A percentile compares a stretch with the other conserved stretches of the same genome.
Evolutionary conservation across 2,888 invertebrate species (phyloP).

Genomic region (Apodemia duryi): DNA sequence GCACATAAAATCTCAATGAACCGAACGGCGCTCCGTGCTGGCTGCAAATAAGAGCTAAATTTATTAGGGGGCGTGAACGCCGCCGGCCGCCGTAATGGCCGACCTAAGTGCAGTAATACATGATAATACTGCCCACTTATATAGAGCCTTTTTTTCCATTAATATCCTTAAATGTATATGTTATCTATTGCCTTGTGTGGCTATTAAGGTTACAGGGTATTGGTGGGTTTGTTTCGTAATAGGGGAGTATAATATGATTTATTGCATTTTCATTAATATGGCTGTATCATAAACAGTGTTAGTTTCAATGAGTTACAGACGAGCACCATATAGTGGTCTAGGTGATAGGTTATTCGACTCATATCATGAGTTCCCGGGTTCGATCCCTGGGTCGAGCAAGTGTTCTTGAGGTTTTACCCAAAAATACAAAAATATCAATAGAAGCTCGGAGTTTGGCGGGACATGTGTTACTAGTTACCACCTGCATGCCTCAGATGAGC

Average conservation of each 20-base stretch:
- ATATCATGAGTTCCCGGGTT: no score
- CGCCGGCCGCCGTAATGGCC: conserved; percentile 42
- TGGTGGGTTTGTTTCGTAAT: conserved; percentile 6
- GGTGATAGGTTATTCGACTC: no score
- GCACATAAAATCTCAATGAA: conserved; percentile 15
- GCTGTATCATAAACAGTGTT: no score
- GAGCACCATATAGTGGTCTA: no score
- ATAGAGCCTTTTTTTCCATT: conserved; percentile 19
- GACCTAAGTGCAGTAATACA: conserved; percentile 34
- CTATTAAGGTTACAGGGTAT: conserved; percentile 14
- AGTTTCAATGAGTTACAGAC: background rate
- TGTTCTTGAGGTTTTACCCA: no score
- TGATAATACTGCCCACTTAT: conserved; percentile 36
- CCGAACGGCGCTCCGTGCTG: conserved; percentile 29
- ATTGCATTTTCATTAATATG: background rate
- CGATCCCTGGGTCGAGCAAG: no score
- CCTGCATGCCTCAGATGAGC: no score
- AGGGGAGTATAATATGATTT: background rate
- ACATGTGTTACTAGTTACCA: no score
- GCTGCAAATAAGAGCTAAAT: conserved; percentile 54
- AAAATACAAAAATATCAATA: no score
- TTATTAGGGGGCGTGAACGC: conserved; percentile 62
- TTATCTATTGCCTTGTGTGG: conserved; percentile 21
- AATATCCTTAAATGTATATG: conserved; percentile 18
- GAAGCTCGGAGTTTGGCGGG: no score